A percentile compares a stretch with the other conserved stretches of the same genome.
Conservation (phyloP, 2,797 vertebrate species). For the Leptoclinus maculatus region DNA sequence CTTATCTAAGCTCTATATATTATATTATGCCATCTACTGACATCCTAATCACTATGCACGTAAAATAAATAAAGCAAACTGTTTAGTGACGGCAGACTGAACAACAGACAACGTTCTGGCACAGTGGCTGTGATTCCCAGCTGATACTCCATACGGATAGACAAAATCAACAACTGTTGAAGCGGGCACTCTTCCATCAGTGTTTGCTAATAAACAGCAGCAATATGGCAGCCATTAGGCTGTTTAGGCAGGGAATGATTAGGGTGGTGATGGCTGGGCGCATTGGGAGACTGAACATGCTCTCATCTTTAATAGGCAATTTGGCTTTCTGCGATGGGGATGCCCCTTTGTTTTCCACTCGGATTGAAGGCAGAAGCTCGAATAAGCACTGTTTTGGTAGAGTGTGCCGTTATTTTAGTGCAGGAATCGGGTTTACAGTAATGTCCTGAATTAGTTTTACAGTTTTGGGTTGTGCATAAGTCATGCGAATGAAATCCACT, state of each 20-base stretch:
- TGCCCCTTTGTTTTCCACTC: conserved; percentile 70
- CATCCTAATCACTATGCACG: conserved; percentile 65
- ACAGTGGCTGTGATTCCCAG: conserved; percentile 74
- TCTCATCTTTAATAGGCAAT: conserved; percentile 87
- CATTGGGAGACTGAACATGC: conserved; percentile 78
- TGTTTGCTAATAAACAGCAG: conserved; percentile 84
- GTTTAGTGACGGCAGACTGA: conserved; percentile 76
- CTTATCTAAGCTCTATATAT: conserved; percentile 47
- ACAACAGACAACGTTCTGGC: conserved; percentile 74
- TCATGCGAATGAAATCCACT: neutral
- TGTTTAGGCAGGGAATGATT: conserved; percentile 83
- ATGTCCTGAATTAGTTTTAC: conserved; percentile 35
- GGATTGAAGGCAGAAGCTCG: conserved; percentile 65
- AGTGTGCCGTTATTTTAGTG: conserved; percentile 38
- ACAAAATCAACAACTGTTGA: conserved; percentile 81
- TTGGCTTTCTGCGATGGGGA: conserved; percentile 78
- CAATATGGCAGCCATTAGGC: conserved; percentile 85
- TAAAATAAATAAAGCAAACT: conserved; percentile 76
- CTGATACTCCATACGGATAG: conserved; percentile 79
- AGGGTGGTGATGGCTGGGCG: conserved; percentile 78
- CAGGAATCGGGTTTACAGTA: conserved; percentile 48
- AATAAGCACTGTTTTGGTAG: conserved; percentile 55
- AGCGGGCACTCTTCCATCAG: conserved; percentile 78
- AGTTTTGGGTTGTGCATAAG: neutral
- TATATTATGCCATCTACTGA: conserved; percentile 62